Conservation (phyloP, 2,113 vertebrate species). For the Thalassoma bifasciatum region DNA sequence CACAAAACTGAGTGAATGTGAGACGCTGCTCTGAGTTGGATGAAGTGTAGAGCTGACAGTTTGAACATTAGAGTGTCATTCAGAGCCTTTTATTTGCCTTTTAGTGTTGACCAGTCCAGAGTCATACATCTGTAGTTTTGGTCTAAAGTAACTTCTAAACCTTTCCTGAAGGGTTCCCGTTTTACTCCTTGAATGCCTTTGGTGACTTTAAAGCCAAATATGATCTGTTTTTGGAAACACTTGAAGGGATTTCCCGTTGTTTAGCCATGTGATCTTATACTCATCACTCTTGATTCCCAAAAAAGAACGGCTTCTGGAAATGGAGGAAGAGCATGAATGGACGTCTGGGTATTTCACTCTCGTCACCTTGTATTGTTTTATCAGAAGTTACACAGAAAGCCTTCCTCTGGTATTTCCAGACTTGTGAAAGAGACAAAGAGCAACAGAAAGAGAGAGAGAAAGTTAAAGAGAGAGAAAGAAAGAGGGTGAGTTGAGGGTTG, state of each 20-base stretch:
- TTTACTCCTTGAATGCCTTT: conserved; percentile 13
- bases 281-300: neutral
- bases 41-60: conserved; percentile 35
- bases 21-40: conserved; percentile 35
- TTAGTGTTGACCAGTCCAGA: conserved; percentile 15
- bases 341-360: conserved; percentile 19
- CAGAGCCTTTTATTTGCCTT: conserved; percentile 47
- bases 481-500: conserved; percentile 58
- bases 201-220: conserved; percentile 10
- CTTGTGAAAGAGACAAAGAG: conserved; percentile 19
- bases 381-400: conserved; percentile 3
- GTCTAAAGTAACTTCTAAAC: conserved; percentile 43
- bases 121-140: conserved; percentile 28
- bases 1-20: conserved; percentile 50
- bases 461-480: neutral
- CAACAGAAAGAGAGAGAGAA: conserved; percentile 16
- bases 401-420: conserved; percentile 21
- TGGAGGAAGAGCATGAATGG: neutral
- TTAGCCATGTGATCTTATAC: neutral
- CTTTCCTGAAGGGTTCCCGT: conserved; percentile 6
- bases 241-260: conserved; percentile 61
- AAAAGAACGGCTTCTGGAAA: neutral
- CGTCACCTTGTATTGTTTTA: conserved; percentile 10
- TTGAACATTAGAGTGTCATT: conserved; percentile 52
- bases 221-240: conserved; percentile 43